phyloP scores from a whole-genome alignment of 1,140 invertebrate species.

The Cherax quadricarinatus region DNA sequence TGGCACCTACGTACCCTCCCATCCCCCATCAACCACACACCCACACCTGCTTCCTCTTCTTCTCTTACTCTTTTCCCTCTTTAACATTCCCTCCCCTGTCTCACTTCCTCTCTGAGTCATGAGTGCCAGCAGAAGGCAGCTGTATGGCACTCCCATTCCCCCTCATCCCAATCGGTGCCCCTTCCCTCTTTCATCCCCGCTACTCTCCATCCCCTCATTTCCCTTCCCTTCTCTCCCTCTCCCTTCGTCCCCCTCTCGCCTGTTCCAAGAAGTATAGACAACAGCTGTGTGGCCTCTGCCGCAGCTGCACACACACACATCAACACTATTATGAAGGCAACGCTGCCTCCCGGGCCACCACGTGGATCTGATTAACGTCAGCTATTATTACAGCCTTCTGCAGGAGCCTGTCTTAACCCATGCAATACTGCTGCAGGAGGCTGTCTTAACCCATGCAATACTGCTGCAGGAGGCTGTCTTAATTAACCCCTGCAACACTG shows the following conservation, averaged over 20 bases:
- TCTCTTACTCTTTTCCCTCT: not conserved
- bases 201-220: not conserved
- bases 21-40: not conserved
- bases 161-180: too few relatives aligned
- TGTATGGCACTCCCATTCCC: too few relatives aligned
- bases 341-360: constrained; percentile 27
- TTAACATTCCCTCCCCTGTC: not conserved
- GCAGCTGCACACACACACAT: constrained; percentile 49
- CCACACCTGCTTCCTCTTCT: not conserved
- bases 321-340: constrained; percentile 3
- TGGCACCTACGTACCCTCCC: not conserved
- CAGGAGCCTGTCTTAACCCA: too few relatives aligned
- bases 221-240: not conserved
- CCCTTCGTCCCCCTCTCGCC: not conserved
- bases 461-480: too few relatives aligned
- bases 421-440: too few relatives aligned
- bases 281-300: constrained; percentile 32
- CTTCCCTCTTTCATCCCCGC: too few relatives aligned
- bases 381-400: constrained; percentile 32
- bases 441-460: too few relatives aligned
- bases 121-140: too few relatives aligned
- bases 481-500: too few relatives aligned
- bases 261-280: constrained; percentile 39
- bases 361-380: constrained; percentile 16
- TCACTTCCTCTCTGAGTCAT: not conserved